Evolutionary conservation across 2,113 vertebrate species (phyloP).

Genomic region (Sylvia atricapilla): DNA sequence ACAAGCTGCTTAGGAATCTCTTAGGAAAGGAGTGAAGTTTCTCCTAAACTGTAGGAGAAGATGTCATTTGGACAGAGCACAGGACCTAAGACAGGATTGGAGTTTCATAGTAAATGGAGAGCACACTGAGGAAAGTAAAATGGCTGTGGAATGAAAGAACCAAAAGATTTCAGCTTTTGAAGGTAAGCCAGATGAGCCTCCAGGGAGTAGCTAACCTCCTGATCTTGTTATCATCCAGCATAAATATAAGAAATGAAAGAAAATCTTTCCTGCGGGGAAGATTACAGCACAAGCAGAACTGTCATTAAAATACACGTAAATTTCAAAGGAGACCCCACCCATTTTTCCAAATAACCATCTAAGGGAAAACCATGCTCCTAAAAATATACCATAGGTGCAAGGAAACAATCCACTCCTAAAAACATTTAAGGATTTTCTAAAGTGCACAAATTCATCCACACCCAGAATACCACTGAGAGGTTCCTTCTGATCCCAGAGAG

Average conservation of each 20-base stretch:
- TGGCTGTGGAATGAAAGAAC: background rate
- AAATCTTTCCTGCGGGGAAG: background rate
- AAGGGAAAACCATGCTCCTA: background rate
- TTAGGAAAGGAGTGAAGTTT: background rate
- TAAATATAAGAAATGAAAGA: constrained; percentile 12
- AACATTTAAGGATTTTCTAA: background rate
- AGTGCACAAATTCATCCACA: background rate
- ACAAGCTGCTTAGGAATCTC: background rate
- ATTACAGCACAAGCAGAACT: background rate
- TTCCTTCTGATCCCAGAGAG: background rate
- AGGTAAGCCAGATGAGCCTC: constrained; percentile 20
- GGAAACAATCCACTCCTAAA: background rate
- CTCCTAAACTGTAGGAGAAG: background rate
- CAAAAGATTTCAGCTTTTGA: background rate
- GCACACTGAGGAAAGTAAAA: background rate
- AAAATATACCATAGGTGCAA: background rate
- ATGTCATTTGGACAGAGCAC: background rate
- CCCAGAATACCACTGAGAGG: background rate
- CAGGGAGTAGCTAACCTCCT: constrained; percentile 25
- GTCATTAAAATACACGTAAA: background rate
- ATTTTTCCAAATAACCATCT: background rate
- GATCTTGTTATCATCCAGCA: constrained; percentile 4
- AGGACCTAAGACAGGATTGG: background rate
- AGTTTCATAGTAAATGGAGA: background rate
- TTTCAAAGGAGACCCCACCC: background rate